Percentiles rank a stretch among this genome's conserved stretches.
These are phyloP conservation scores for Semaprochilodus insignis DNA, from an alignment of 2,797 vertebrate species.

Conservation along the genomic window DNA sequence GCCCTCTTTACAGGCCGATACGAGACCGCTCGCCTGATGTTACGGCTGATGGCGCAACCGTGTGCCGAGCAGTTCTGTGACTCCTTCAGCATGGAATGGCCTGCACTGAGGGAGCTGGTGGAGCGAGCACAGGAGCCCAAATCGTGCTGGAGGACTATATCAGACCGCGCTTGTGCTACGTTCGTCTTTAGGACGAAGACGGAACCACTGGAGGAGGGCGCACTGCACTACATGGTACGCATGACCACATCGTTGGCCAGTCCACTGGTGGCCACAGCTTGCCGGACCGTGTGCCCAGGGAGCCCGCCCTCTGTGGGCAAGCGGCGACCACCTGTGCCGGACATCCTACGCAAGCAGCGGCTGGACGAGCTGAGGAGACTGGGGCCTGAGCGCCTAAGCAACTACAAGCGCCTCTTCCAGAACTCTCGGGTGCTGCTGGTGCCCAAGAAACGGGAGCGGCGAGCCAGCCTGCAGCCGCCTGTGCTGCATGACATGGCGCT, in stretches of 20 bases:
- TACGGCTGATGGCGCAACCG: conserved; percentile 84
- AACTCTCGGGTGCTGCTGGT: conserved; percentile 78
- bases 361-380: conserved; percentile 70
- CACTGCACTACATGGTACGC: conserved; percentile 90
- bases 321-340: conserved; percentile 86
- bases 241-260: conserved; percentile 88
- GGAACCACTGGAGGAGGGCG: conserved; percentile 84
- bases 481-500: conserved; percentile 64
- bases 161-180: conserved; percentile 72
- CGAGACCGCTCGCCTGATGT: conserved; percentile 85
- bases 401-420: conserved; percentile 82
- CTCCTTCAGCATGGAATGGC: conserved; percentile 87
- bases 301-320: conserved; percentile 89
- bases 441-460: conserved; percentile 75
- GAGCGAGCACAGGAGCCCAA: conserved; percentile 78
- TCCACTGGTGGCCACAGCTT: conserved; percentile 84
- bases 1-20: conserved; percentile 90
- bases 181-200: conserved; percentile 74
- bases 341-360: conserved; percentile 83
- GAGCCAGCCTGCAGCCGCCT: conserved; percentile 81
- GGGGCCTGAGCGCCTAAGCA: conserved; percentile 76
- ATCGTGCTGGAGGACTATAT: conserved; percentile 80
- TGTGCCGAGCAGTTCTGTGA: conserved; percentile 91
- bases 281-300: conserved; percentile 86
- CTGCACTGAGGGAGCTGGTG: conserved; percentile 81